These are phyloP conservation scores for Syrphus vitripennis DNA, from an alignment of 2,888 invertebrate species.

Conservation along the genomic window DNA sequence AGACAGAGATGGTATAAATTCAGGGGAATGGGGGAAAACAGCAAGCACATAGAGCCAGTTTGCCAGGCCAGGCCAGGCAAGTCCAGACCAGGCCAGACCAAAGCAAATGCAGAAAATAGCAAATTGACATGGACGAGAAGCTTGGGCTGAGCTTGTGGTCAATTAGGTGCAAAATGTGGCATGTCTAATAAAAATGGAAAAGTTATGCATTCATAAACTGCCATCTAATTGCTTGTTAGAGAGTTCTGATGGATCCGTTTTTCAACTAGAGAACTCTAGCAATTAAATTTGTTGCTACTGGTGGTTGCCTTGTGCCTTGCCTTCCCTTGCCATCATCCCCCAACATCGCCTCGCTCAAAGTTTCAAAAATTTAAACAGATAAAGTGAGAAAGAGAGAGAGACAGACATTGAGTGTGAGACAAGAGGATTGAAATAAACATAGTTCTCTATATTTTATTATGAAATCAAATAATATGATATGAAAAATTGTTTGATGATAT, in stretches of 20 bases:
- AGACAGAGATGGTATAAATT: neutral
- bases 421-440: neutral
- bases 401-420: neutral
- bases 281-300: conserved; percentile 66
- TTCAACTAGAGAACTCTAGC: conserved; percentile 69
- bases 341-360: neutral
- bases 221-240: conserved; percentile 75
- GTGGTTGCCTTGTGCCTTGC: neutral
- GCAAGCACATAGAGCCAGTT: neutral
- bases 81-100: too few species aligned
- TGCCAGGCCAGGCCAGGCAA: neutral
- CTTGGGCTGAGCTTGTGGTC: conserved; percentile 72
- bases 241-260: conserved; percentile 72
- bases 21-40: conserved; percentile 34
- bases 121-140: conserved; percentile 70
- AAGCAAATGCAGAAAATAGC: conserved; percentile 69
- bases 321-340: neutral
- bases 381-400: neutral
- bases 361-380: neutral
- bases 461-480: neutral
- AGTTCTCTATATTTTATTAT: conserved; percentile 12
- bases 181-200: conserved; percentile 74
- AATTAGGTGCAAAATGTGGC: conserved; percentile 75
- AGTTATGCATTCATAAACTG: conserved; percentile 75
- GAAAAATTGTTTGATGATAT: neutral